Base-by-base conservation (phyloP, 1,140 invertebrate genomes). In the Psilanteris sp. region DNA sequence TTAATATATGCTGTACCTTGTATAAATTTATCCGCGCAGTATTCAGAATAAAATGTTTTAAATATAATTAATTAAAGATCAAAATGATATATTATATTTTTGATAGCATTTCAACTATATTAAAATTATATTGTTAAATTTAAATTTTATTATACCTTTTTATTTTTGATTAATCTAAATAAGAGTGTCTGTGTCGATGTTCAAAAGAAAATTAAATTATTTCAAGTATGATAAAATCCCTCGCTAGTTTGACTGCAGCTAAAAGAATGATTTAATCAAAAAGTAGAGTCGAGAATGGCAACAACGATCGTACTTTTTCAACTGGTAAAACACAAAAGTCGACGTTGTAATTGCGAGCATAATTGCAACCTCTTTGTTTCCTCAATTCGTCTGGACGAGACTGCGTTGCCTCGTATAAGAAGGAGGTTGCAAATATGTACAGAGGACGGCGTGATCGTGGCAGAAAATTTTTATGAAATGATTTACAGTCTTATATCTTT, bases 301-400 rank as follows among this genome's bases (percentile, higher is more conserved):
- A 48, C 9, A 66, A 50, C 64, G 50, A 36, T 34, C 43, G 57
- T 72, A 72, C 41, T 72, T 77, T 62, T 72, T 32, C 29, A 11
- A 73, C 37, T 71, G 26, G 43, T 22, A 37, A 34, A 9, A 14
- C 36, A 36, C 62, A 61, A 52, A 64, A 74, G 54, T 67, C 31
- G 46, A 26, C 31, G 46, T 29, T 36, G 67, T 76, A 79, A 79
- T 79, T 79, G 67, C 57, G 61, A 76, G 43, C 37, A 43, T 72
- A 79, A 79, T 79, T 79, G 77, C 72, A 62, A 62, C 50, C 67
- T 61, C 71, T 79, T 76, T 79, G 77, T 79, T 79, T 79, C 73
- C 57, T 72, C 77, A 79, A 79, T 76, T 76, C 62, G 15, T 43
- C 37, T 52, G 76, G 62, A 71, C 72, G 66, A 46, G 54, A 37